Base-by-base conservation (phyloP, 1,140 invertebrate genomes). In the Plutomurus gul region DNA sequence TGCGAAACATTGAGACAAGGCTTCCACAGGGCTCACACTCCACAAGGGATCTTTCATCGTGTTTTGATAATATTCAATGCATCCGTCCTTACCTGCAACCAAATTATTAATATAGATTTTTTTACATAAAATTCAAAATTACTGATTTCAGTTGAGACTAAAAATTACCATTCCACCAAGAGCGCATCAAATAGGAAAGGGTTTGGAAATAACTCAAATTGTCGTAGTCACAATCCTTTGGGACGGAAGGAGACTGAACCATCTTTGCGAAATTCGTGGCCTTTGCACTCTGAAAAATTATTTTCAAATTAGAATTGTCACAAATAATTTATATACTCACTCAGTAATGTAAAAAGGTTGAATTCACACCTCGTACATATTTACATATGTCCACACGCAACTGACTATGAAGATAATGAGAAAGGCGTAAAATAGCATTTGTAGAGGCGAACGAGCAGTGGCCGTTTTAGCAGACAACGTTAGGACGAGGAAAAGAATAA, bases 191-290 rank as follows among this genome's bases (percentile, higher is more conserved):
- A 30, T 78, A 82, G 16, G 22, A 6, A n/a, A 77, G 18, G 1
- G 36, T 56, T 3, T 81, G 60, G 5, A 33, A 27, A 1, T 8
- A 51, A 16, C 72, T 46, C 0, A 81, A 49, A 74, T 72, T 78
- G 10, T 83, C 46, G 60, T 73, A 83, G n/a, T 81, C 51, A 47
- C 82, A 83, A 37, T 83, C 82, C 46, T 78, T 75, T 39, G 82
- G 82, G 30, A 72, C 20, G 4, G 16, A 6, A 5, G 30, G 18
- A 16, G 71, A 60, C 43, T 83, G 82, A 4, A 77, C 27, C 20
- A 81, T 47, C 13, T 77, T 65, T 20, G 79, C 77, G 25, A 25
- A 25, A 30, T 79, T 74, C 36, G 49, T 37, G 11, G 82, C 79
- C 39, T 75, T 77, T 2, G 49, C 72, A 11, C 79, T 60, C 51